Base-by-base conservation (phyloP, 30 jellyfish, hydroid and myxozoan genomes). In the Hydra vulgaris region DNA sequence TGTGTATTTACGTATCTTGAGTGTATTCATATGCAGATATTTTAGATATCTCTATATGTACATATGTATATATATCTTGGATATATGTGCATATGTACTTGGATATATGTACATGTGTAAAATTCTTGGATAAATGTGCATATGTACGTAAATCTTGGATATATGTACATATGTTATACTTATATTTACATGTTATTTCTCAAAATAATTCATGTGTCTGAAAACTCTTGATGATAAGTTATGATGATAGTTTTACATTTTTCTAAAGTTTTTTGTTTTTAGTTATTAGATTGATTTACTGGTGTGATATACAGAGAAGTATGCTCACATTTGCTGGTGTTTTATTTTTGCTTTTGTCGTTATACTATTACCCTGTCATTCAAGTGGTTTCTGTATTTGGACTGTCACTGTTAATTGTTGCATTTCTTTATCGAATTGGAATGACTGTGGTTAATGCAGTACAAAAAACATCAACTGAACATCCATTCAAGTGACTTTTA, bases 391-490 rank as follows among this genome's bases (percentile, higher is more conserved):
- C 99, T 0, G 27, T 66, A 56, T 87, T 94, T 73, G 85, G 95
- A 16, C 79, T 94, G 88, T 87, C 94, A 3, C 18, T 94, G 25
- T 77, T 94, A 56, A 84, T 84, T 22, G 99, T 88, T 15, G 95
- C 96, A 40, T 88, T 88, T 27, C 83, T 94, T 19, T 94, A 94
- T 79, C 84, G 95, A 54, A 94, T 94, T 81, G 99, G 99, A 27
- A 86, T 94, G 96, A 94, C 96, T 24, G 95, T 94, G 23, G 84
- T 87, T 76, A 94, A 94, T 85, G 99, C 96, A 23, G 95, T 94
- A 18, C 99, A 94, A 81, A 94, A 94, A 87, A 94, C 99, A 18
- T 75, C 88, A 19, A 78, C 99, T 18, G 99, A 94, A 21, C 99
- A 94, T 79, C 99, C 99, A 0, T 94, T 94, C 89, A 88, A 81